Conservation (phyloP, 2,888 invertebrate species). For the Pammene fasciana region DNA sequence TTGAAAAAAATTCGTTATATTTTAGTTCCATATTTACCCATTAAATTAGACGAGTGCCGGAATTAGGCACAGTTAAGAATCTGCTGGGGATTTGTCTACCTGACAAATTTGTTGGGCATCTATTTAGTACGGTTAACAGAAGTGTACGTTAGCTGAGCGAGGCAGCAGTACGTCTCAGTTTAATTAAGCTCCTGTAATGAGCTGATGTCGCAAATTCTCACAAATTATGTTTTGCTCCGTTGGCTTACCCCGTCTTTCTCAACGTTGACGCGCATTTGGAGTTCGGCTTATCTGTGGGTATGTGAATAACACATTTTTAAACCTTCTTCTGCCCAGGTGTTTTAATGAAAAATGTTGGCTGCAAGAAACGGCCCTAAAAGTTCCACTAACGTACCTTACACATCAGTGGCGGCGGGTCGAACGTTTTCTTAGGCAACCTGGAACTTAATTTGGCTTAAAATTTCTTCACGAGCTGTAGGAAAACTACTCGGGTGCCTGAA, state of each 20-base stretch:
- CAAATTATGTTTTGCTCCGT: conserved; percentile 53
- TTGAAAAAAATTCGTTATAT: too few relatives aligned
- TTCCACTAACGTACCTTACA: too few relatives aligned
- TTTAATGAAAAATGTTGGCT: not conserved
- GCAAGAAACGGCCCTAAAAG: too few relatives aligned
- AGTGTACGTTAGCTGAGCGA: not conserved
- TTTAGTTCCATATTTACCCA: not conserved
- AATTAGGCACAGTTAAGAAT: too few relatives aligned
- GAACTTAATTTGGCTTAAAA: too few relatives aligned
- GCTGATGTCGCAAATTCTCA: conserved; percentile 49
- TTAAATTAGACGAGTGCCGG: too few relatives aligned
- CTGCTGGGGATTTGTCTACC: too few relatives aligned
- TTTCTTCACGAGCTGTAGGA: too few relatives aligned
- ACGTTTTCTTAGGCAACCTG: too few relatives aligned
- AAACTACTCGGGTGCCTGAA: too few relatives aligned
- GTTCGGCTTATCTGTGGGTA: not conserved
- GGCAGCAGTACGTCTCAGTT: conserved; percentile 23
- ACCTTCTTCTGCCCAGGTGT: not conserved
- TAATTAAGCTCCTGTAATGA: conserved; percentile 51
- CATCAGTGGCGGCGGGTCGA: too few relatives aligned
- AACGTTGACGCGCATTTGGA: conserved; percentile 4
- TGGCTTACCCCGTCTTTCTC: conserved; percentile 50
- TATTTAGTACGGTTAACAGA: not conserved
- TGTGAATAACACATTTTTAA: not conserved
- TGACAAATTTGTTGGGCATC: too few relatives aligned